A percentile compares a stretch with the other conserved stretches of the same genome.
Evolutionary conservation across 2,888 invertebrate species (phyloP).

Genomic region (Thysanoteuthis rhombus): DNA sequence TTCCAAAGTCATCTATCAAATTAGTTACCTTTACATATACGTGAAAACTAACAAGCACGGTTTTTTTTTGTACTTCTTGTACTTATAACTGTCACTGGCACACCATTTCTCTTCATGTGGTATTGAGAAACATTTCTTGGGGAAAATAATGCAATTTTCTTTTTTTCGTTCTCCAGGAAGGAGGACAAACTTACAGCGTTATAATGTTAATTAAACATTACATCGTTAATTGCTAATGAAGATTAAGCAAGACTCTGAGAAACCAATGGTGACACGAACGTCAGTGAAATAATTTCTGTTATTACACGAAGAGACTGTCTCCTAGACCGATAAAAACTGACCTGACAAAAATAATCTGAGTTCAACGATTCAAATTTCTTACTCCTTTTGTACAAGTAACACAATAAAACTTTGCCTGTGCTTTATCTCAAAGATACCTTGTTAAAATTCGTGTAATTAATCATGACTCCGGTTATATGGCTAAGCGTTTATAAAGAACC

Average conservation of each 20-base stretch:
- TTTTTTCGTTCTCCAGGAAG: neutral
- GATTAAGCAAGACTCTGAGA: neutral
- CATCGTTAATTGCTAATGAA: neutral
- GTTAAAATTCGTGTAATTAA: neutral
- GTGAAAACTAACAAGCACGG: too few relatives aligned
- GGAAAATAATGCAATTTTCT: neutral
- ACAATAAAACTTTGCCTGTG: neutral
- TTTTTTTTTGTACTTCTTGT: neutral
- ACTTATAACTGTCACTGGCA: neutral
- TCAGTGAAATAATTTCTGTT: neutral
- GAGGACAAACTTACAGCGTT: neutral
- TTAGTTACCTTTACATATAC: too few relatives aligned
- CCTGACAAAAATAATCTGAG: neutral
- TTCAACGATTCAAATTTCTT: neutral
- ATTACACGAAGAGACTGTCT: neutral
- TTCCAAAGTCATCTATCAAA: too few relatives aligned
- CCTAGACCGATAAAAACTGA: neutral
- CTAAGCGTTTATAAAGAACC: neutral
- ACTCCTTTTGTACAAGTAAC: neutral
- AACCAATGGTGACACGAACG: neutral
- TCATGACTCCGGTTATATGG: neutral
- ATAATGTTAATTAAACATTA: neutral
- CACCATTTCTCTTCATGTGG: neutral
- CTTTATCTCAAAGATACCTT: neutral
- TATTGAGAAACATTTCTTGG: neutral